Evolutionary conservation across 2,888 invertebrate genomes (phyloP), one percentile per base, ranked within the genome.

Genomic region (Chalcosyrphus nemorum): DNA sequence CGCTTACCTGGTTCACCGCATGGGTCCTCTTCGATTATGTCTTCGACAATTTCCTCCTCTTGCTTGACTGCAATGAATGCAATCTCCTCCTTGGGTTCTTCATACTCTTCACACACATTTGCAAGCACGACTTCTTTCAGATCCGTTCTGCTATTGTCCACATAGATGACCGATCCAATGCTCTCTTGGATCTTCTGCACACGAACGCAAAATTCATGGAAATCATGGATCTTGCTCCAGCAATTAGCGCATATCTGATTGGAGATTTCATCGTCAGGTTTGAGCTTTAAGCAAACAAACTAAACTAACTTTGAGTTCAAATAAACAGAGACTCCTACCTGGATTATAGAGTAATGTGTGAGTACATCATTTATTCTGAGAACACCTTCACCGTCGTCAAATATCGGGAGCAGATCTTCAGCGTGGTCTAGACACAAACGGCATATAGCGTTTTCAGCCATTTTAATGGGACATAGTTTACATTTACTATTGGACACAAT

Each of bases 101-200:
- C 21, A 4, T 47, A 54, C 19, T 78, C 66, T 6, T 72, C 61
- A 24, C 29, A 52, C 9, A 21, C 59, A 35, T 45, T 76, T 1
- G 65, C 21, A 7, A 81, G 21, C 2, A 81, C 76, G 0, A 76
- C 47, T 56, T 82, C 82, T 43, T 57, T 68, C 11, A 72, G n/a
- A 66, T 77, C 77, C 11, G 52, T 66, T 32, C 52, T 77, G 5
- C 52, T 68, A 4, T 29, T 72, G 7, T 77, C 72, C 7, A 77
- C 66, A 68, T 78, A 82, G 27, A 82, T 43, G 4, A 78, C 56
- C 1, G 77, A 72, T 17, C 72, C 68, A n/a, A 78, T 72, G 43
- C 78, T 82, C 35, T 77, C 77, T 35, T 82, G 82, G 9, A 82
- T 45, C 41, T 77, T 82, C 21, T 68, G 72, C 13, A 82, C 66